Evolutionary conservation across 2,888 invertebrate species (phyloP).

Genomic region (Chloromyia formosa): DNA sequence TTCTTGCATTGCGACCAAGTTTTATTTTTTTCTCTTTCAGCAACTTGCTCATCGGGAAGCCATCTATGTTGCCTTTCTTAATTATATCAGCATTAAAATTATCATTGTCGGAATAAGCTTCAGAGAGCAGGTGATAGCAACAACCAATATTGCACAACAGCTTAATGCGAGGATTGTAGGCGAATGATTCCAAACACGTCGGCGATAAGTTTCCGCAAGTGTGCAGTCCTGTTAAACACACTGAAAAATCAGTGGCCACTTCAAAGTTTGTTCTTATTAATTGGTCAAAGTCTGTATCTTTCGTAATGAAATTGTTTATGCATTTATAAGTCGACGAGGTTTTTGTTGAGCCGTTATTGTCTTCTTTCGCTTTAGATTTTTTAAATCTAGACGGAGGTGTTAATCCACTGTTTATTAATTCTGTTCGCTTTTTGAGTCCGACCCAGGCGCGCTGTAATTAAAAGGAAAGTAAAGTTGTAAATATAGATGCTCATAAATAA

Average conservation of each 20-base stretch:
- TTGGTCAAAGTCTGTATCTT: conserved; percentile 67
- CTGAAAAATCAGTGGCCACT: conserved; percentile 54
- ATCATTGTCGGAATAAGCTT: conserved; percentile 59
- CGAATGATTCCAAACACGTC: conserved; percentile 76
- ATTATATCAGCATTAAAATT: conserved; percentile 58
- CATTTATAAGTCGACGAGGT: conserved; percentile 66
- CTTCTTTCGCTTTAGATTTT: conserved; percentile 19
- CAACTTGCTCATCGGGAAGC: conserved; percentile 76
- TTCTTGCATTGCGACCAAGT: conserved; percentile 81
- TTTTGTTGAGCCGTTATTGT: neutral
- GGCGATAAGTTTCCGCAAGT: conserved; percentile 88
- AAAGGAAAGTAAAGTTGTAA: conserved; percentile 48
- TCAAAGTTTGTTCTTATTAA: conserved; percentile 67
- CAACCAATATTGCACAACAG: conserved; percentile 85
- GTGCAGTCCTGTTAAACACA: conserved; percentile 81
- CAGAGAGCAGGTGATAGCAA: conserved; percentile 85
- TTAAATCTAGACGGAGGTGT: conserved; percentile 57
- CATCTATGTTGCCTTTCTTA: conserved; percentile 58
- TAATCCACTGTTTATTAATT: conserved; percentile 63
- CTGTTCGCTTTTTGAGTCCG: conserved; percentile 67
- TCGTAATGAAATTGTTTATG: conserved; percentile 70
- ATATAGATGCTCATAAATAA: too few species aligned
- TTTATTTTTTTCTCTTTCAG: conserved; percentile 65
- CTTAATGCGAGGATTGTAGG: conserved; percentile 65
- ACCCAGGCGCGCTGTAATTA: conserved; percentile 72